A percentile compares a stretch with the other conserved stretches of the same genome.
Conservation (phyloP, 1,140 invertebrate genomes). For the Drosophila sturtevanti region DNA sequence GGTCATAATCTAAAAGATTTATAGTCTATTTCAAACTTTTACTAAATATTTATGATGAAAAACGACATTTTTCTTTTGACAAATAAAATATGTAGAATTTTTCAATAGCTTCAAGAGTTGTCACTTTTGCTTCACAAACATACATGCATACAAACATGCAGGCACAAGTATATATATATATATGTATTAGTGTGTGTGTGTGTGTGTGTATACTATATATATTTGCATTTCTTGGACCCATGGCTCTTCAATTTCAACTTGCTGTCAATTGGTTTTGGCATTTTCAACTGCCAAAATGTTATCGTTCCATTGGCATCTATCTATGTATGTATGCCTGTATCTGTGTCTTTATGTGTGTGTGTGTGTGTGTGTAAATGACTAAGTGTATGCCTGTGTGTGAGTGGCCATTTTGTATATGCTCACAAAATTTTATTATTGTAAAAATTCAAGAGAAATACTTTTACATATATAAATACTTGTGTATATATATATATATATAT, state of each 20-base stretch:
- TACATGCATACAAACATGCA: not conserved
- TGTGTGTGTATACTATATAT: constrained; percentile 32
- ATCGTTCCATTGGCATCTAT: constrained; percentile 1
- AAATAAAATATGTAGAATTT: constrained; percentile 6
- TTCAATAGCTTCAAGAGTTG: not conserved
- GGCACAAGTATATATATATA: not conserved
- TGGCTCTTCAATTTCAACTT: constrained; percentile 15
- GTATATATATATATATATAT: not conserved
- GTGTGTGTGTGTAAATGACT: constrained; percentile 1
- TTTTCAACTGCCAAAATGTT: constrained; percentile 15
- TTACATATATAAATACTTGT: not conserved
- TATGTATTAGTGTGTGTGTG: constrained; percentile 1
- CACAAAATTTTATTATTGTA: constrained; percentile 16
- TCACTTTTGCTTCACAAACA: not conserved
- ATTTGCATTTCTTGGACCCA: constrained; percentile 9
- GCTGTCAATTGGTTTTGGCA: constrained; percentile 19
- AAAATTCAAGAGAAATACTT: constrained; percentile 6
- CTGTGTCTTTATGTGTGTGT: constrained; percentile 19
- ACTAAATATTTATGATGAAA: not conserved
- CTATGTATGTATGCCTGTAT: not conserved
- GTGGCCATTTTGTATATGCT: constrained; percentile 5
- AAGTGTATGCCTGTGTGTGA: constrained; percentile 5
- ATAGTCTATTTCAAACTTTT: not conserved
- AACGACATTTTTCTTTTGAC: not conserved
- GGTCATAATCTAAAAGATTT: not conserved